Evolutionary conservation across 2,113 vertebrate genomes (phyloP), one percentile per base, ranked within the genome.

Genomic region (Lanius ludovicianus): DNA sequence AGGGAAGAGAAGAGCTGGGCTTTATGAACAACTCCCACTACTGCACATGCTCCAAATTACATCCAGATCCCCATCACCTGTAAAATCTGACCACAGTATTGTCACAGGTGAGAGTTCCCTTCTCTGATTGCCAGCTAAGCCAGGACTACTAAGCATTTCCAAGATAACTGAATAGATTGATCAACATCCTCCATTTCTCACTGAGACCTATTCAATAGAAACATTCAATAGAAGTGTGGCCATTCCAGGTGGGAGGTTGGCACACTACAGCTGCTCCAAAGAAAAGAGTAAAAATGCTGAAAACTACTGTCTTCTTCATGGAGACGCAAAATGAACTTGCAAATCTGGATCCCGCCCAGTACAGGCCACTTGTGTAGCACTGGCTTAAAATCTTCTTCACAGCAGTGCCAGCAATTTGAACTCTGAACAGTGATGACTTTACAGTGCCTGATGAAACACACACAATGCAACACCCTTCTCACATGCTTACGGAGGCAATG

Each of bases 171-270:
- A 87, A 56, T 1, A 75, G 27, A 65, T 49, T 37, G 39, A 73
- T 60, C 55, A 39, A 42, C 7, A 21, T 46, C 23, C 46, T 83
- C 33, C 21, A 31, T 69, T 67, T 67, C 62, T 89, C 49, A 67
- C 0, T 50, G 39, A 81, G 47, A 77, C 8, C 8, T 11, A 67
- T 24, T 70, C 59, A 46, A 42, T 0, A 70, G 63, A 92, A 90
- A 28, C 12, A 59, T 25, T 25, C n/a, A 37, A 11, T 8, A 59
- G 57, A 60, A 25, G n/a, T 0, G 0, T 12, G 23, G 59, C 11
- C 67, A 49, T 46, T 74, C 30, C 59, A 70, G 22, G 21, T 9
- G 9, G 57, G 33, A 80, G 27, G 27, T 11, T 79, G 57, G 47
- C 30, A 85, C 28, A 15, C 46, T 28, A 47, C 24, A 62, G 55